These are phyloP conservation scores for Thunnus thynnus DNA, from an alignment of 2,113 vertebrate species.

Conservation along the genomic window DNA sequence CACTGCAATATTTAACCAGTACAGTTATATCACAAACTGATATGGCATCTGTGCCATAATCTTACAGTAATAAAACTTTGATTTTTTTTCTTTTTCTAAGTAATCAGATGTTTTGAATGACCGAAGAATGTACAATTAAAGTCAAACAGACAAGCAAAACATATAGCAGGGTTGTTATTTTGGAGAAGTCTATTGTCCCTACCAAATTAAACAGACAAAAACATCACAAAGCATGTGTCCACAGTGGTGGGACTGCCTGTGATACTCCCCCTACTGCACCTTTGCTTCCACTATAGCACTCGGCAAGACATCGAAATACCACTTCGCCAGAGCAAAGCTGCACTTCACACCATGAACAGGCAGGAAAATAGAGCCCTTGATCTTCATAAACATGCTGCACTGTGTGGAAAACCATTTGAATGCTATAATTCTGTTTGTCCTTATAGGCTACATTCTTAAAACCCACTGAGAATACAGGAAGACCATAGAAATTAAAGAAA, in stretches of 20 bases:
- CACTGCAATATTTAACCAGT: neutral
- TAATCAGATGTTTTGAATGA: neutral
- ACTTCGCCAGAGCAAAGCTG: no score
- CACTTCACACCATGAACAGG: no score
- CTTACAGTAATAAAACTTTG: no score
- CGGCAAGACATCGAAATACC: no score
- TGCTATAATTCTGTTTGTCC: neutral
- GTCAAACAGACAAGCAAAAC: neutral
- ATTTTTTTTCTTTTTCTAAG: no score
- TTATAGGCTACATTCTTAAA: neutral
- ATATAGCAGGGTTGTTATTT: neutral
- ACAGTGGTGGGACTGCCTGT: neutral
- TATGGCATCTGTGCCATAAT: no score
- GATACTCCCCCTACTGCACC: neutral
- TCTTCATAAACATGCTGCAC: neutral
- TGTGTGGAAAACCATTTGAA: neutral
- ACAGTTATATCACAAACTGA: no score
- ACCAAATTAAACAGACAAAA: neutral
- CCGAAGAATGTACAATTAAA: no score
- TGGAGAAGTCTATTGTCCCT: neutral
- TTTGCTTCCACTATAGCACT: neutral
- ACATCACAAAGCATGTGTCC: neutral
- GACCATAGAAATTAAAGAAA: no score
- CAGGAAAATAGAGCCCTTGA: neutral
- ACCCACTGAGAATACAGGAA: neutral